Evolutionary conservation across 2,888 invertebrate species (phyloP).

Genomic region (Pherbina coryleti): DNA sequence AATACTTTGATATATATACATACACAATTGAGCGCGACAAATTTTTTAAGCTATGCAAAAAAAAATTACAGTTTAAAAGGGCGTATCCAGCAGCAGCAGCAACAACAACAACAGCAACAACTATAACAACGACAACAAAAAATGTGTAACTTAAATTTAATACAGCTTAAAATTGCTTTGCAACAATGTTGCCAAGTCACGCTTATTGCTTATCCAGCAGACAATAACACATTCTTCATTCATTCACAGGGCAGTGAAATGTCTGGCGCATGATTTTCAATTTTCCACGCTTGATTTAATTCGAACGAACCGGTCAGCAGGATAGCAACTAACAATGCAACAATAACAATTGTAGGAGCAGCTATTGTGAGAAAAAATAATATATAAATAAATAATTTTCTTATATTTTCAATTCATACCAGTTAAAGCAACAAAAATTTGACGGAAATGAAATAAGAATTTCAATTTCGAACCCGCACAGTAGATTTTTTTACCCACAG

Average conservation of each 20-base stretch:
- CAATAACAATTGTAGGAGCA: neutral
- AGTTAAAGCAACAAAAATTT: slow-evolving; percentile 9
- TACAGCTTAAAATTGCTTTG: neutral
- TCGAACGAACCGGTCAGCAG: neutral
- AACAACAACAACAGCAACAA: too few relatives aligned
- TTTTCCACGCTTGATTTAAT: neutral
- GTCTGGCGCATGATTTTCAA: too few relatives aligned
- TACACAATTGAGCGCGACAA: slow-evolving; percentile 10
- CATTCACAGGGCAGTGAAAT: too few relatives aligned
- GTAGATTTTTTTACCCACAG: neutral
- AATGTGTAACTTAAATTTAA: too few relatives aligned
- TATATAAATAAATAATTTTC: too few relatives aligned
- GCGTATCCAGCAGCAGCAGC: too few relatives aligned
- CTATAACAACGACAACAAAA: too few relatives aligned
- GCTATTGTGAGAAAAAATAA: too few relatives aligned
- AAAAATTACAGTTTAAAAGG: neutral
- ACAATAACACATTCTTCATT: too few relatives aligned
- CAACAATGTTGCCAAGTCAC: neutral
- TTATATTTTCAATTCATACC: too few relatives aligned
- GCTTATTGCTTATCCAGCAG: neutral
- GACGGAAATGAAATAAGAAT: slow-evolving; percentile 49
- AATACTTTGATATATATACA: neutral
- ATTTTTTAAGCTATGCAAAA: neutral
- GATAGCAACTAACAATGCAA: neutral
- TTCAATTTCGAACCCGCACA: slow-evolving; percentile 54